phyloP scores from a whole-genome alignment of 2,888 invertebrate species.

The Ophonus ardosiacus region DNA sequence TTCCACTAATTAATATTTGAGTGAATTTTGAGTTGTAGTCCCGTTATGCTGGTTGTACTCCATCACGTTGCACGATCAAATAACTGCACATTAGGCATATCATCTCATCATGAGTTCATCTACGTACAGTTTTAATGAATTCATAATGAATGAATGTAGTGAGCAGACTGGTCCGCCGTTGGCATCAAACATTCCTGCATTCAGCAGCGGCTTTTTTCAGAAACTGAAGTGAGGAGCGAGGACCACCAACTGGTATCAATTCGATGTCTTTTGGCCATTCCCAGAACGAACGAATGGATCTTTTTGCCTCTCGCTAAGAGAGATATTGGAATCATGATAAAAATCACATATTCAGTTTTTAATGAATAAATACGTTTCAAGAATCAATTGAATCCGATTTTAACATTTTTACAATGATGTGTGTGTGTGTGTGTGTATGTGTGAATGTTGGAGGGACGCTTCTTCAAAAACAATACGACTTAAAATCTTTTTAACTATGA shows the following conservation, averaged over 20 bases:
- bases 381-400: no score
- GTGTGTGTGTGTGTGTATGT: no score
- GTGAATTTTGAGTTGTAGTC: not conserved
- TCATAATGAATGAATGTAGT: constrained; percentile 18
- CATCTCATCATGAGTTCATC: constrained; percentile 6
- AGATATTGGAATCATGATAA: no score
- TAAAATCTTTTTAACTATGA: no score
- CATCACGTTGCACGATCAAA: constrained; percentile 9
- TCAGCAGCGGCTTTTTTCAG: constrained; percentile 6
- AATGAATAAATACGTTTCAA: no score
- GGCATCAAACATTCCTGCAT: constrained; percentile 12
- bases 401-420: no score
- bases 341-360: no score
- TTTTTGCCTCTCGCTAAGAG: no score
- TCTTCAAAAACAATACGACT: no score
- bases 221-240: not conserved
- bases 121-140: constrained; percentile 33
- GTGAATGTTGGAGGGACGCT: no score
- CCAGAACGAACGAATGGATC: no score
- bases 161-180: constrained; percentile 16
- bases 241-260: constrained; percentile 9
- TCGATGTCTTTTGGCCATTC: no score
- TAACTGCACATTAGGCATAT: constrained; percentile 31
- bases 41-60: not conserved
- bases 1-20: not conserved